A percentile compares a stretch with the other conserved stretches of the same genome.
Conservation (phyloP, 2,888 invertebrate species). For the Leucophora obtusa region DNA sequence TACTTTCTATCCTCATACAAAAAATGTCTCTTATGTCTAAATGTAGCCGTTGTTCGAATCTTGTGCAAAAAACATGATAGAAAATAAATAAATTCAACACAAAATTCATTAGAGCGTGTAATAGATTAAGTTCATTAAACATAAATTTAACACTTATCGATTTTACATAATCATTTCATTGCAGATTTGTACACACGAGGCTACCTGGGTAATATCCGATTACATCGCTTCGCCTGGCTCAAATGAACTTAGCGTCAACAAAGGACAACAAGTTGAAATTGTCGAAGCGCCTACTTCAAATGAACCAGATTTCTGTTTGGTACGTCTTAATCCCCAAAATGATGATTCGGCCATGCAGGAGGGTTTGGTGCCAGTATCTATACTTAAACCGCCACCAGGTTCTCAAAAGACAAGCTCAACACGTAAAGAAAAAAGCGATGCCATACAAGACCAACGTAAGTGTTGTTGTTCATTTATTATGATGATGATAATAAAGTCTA, state of each 20-base stretch:
- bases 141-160: slow-evolving; percentile 52
- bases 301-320: slow-evolving; percentile 85
- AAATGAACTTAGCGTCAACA: slow-evolving; percentile 89
- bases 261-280: slow-evolving; percentile 96
- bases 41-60: neutral
- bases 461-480: slow-evolving; percentile 19
- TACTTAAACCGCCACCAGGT: slow-evolving; percentile 86
- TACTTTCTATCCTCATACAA: too few relatives aligned
- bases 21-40: too few relatives aligned
- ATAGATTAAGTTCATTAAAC: slow-evolving; percentile 37
- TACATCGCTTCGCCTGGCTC: slow-evolving; percentile 86
- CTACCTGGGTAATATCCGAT: slow-evolving; percentile 95
- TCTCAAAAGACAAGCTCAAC: slow-evolving; percentile 76
- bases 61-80: slow-evolving; percentile 5
- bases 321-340: slow-evolving; percentile 81
- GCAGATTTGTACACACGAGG: slow-evolving; percentile 89
- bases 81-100: slow-evolving; percentile 1
- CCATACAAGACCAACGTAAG: slow-evolving; percentile 77
- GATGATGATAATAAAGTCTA: neutral
- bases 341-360: slow-evolving; percentile 82
- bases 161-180: slow-evolving; percentile 67
- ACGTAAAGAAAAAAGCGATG: slow-evolving; percentile 75
- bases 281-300: slow-evolving; percentile 85
- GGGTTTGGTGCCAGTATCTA: slow-evolving; percentile 89
- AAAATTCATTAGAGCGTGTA: slow-evolving; percentile 53